phyloP scores from a whole-genome alignment of 2,888 invertebrate species.

The Caenorhabditis afra region DNA sequence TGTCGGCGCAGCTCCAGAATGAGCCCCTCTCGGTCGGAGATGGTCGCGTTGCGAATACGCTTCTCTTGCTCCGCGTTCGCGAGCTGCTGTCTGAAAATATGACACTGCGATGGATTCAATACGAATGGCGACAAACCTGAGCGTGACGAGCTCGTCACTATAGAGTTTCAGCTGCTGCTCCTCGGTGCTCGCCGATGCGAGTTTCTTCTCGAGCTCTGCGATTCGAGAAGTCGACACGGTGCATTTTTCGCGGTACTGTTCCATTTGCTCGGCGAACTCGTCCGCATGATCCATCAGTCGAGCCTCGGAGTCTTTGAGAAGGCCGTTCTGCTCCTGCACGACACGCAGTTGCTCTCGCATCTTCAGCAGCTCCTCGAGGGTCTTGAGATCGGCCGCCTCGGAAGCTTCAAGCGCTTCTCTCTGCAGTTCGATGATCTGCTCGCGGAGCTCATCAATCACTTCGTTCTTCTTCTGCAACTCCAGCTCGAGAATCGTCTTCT shows the following conservation, averaged over 20 bases:
- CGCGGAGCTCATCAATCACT: slow-evolving; percentile 2
- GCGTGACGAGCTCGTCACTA: slow-evolving; percentile 39
- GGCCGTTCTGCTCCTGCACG: slow-evolving; percentile 54
- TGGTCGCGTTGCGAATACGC: slow-evolving; percentile 6
- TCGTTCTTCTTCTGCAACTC: neutral
- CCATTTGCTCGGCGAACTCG: slow-evolving; percentile 58
- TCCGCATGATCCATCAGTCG: slow-evolving; percentile 65
- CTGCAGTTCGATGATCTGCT: slow-evolving; percentile 1
- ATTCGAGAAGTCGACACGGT: neutral
- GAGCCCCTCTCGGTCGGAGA: slow-evolving; percentile 34
- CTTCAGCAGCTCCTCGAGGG: slow-evolving; percentile 15
- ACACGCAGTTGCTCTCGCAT: slow-evolving; percentile 6
- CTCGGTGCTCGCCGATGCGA: neutral
- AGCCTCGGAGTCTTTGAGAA: slow-evolving; percentile 65
- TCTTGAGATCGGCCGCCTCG: slow-evolving; percentile 7
- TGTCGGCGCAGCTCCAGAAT: slow-evolving; percentile 29
- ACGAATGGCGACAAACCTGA: slow-evolving; percentile 42
- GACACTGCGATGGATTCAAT: neutral
- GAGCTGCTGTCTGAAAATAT: slow-evolving; percentile 50
- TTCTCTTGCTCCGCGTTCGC: slow-evolving; percentile 28
- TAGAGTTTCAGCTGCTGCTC: neutral
- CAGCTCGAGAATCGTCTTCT: neutral
- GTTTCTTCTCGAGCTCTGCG: slow-evolving; percentile 15
- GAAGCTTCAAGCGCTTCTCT: slow-evolving; percentile 2
- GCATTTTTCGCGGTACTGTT: slow-evolving; percentile 37